These are phyloP conservation scores for Rhingia campestris DNA, from an alignment of 2,888 invertebrate genomes.

Conservation along the genomic window DNA sequence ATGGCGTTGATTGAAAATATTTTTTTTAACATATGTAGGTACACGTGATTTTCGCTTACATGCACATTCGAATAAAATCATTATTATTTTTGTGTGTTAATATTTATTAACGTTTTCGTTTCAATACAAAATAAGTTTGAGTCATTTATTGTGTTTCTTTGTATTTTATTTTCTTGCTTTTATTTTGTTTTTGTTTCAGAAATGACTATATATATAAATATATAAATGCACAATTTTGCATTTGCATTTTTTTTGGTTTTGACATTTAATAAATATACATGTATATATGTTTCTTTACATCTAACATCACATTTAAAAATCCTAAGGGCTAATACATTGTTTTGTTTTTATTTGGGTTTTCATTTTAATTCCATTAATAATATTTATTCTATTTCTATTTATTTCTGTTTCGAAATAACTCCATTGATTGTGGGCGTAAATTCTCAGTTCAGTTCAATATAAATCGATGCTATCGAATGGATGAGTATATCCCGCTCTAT, in stretches of 20 bases:
- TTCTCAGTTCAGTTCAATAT: constrained; percentile 73
- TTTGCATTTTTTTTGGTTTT: constrained; percentile 55
- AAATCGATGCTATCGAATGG: constrained; percentile 70
- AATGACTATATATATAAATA: constrained; percentile 63
- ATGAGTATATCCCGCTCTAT: constrained; percentile 49
- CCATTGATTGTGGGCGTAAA: constrained; percentile 71
- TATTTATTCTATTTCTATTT: constrained; percentile 34
- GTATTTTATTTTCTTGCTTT: constrained; percentile 17
- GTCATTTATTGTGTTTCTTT: neutral
- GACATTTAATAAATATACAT: constrained; percentile 65
- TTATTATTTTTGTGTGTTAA: constrained; percentile 31
- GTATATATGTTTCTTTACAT: constrained; percentile 64
- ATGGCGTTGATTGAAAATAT: constrained; percentile 27
- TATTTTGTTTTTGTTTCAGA: constrained; percentile 49
- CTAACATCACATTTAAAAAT: constrained; percentile 75
- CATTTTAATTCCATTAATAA: constrained; percentile 60
- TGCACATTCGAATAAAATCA: constrained; percentile 33
- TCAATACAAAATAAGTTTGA: constrained; percentile 59
- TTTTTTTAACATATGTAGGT: neutral
- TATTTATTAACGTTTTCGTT: constrained; percentile 40
- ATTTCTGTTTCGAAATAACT: constrained; percentile 60
- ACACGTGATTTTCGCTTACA: constrained; percentile 1
- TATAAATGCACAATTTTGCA: constrained; percentile 70
- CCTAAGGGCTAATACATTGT: constrained; percentile 69
- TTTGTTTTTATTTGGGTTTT: constrained; percentile 9